Base-by-base conservation (phyloP, 30 jellyfish, hydroid and myxozoan species). In the Rhopilema esculentum region DNA sequence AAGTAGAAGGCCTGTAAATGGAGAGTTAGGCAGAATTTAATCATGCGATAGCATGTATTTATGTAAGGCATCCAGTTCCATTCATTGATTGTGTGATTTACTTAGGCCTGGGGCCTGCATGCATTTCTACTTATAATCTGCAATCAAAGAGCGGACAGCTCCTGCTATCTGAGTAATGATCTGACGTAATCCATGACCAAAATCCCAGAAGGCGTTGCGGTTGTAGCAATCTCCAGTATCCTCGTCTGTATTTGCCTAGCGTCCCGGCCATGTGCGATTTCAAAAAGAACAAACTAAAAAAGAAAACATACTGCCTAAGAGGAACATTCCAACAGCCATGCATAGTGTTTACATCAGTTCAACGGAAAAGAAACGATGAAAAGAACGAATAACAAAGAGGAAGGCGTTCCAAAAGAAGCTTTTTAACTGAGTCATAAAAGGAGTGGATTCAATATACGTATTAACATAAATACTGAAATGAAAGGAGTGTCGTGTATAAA, bases 41-140 rank as follows among this genome's bases (percentile, higher is more conserved):
- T 40, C 6, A 40, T 40, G 57, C 57, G 12, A 2, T 40, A 12
- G 9, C 57, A 12, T 2, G 57, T 40, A 40, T 2, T 40, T 6
- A 40, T 12, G 6, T 12, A 40, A 40, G 12, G 57, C 6, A 6
- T 40, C 6, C 9, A 40, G 12, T 40, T 40, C 57, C 57, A 40
- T 12, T 40, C 57, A 2, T 40, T 40, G 57, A 40, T 40, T 2
- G 12, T 40, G 57, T 40, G 57, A 40, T 40, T 40, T 40, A 40
- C 57, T 40, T 2, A 77, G 92, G 92, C 92, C 92, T 83, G 62
- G 77, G 72, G 92, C 92, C 92, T 83, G 71, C 92, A 83, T 83
- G 92, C 92, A 6, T 32, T 16, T 19, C 12, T 27, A 31, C 72
- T 48, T 51, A 75, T 40, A 12, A 40, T 40, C 6, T 52, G 26